Conservation (phyloP, 2,797 vertebrate species). For the Petrocephalus sullivani region DNA sequence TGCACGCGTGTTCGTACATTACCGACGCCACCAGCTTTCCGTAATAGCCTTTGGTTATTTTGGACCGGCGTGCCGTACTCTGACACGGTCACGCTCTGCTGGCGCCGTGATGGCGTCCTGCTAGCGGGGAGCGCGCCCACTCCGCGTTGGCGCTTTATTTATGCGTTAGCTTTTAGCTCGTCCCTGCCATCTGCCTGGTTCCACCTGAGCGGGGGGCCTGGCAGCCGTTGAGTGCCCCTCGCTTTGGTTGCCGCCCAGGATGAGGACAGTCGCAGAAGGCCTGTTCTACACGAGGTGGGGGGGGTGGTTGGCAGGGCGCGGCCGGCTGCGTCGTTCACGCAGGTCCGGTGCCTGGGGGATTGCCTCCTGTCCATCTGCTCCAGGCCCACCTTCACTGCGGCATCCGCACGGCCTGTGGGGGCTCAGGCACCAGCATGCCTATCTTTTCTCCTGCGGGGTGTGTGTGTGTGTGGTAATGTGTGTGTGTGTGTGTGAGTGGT, state of each 20-base stretch:
- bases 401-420: conserved; percentile 40
- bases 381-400: conserved; percentile 49
- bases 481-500: background rate
- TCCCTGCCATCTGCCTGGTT: conserved; percentile 18
- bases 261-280: conserved; percentile 31
- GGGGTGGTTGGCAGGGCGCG: conserved; percentile 47
- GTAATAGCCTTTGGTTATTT: background rate
- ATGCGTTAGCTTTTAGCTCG: background rate
- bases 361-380: conserved; percentile 65
- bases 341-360: conserved; percentile 51
- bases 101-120: background rate
- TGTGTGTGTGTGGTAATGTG: background rate
- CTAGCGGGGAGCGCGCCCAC: conserved; percentile 33
- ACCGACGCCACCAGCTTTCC: background rate
- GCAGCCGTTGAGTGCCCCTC: conserved; percentile 29
- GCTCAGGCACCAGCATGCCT: background rate
- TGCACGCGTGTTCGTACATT: background rate
- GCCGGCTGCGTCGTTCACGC: conserved; percentile 57
- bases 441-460: background rate
- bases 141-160: background rate
- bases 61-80: background rate
- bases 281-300: conserved; percentile 43
- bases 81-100: background rate
- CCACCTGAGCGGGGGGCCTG: conserved; percentile 34
- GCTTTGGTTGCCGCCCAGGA: conserved; percentile 40